Evolutionary conservation across 2,888 invertebrate genomes (phyloP), one percentile per base, ranked within the genome.

Genomic region (Metallyticus violacea): DNA sequence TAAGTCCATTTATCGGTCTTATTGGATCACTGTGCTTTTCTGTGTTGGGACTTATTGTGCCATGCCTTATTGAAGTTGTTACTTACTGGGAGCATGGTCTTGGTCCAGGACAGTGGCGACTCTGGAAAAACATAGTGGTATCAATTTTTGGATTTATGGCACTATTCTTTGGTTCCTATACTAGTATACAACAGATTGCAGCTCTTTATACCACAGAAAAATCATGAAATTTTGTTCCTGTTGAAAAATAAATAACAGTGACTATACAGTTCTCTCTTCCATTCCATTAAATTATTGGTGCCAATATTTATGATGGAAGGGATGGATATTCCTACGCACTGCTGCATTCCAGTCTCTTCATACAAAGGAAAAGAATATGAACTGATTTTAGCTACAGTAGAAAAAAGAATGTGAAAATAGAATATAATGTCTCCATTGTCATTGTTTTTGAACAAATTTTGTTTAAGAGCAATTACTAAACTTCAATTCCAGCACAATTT

Each of bases 21-120:
- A 98, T 99, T 89, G 99, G 99, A 89, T 98, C 98, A 79, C 96
- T 98, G 90, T 98, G 98, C 91, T 97, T 98, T 91, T 97, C 98
- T 7, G 96, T 97, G 89, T 94, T 99, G 27, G 98, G 98, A 25
- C 95, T 99, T 76, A 95, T 98, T 86, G 95, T 97, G 84, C 99
- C 99, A 1, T 97, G 95, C 1, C 93, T 96, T 87, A 96, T 99
- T 88, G 98, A 98, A 92, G 94, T 96, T 5, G 93, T 98, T 88
- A 97, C 97, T 0, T 97, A 94, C 91, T 97, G 97, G 97, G 95
- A 97, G 86, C 94, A 95, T 88, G 90, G 87, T 9, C 85, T 88
- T 7, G 97, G 97, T 78, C 97, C 96, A 88, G 97, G 97, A 6
- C 92, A 93, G 89, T 97, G 95, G 94, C 93, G 96, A 15, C 92